Percentiles rank a stretch among this genome's conserved stretches.
phyloP scores from a whole-genome alignment of 2,888 invertebrate genomes.

The Timandra comae region DNA sequence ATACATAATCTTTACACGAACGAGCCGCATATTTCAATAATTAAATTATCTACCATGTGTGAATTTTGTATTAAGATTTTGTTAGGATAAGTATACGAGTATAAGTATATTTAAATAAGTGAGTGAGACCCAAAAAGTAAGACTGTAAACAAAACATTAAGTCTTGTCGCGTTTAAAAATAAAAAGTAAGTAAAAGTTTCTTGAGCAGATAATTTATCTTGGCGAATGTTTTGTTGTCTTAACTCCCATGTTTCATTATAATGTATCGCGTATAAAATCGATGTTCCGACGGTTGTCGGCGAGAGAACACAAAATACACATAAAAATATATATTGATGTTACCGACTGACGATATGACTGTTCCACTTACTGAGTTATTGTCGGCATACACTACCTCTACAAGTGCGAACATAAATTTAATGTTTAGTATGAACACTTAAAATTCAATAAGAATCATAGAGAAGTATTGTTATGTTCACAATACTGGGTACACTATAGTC shows the following conservation, averaged over 20 bases:
- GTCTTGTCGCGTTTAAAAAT: no score
- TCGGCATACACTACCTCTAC: slow-evolving; percentile 13
- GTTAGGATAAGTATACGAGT: no score
- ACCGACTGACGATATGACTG: slow-evolving; percentile 31
- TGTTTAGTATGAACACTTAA: slow-evolving; percentile 1
- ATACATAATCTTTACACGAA: slow-evolving; percentile 2
- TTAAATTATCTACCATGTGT: no score
- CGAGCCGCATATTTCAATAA: no score
- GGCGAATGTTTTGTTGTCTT: not conserved
- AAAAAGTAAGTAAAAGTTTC: no score
- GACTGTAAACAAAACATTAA: no score
- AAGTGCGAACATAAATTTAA: not conserved
- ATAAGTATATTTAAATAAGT: no score
- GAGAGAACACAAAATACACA: slow-evolving; percentile 23
- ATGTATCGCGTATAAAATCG: slow-evolving; percentile 38
- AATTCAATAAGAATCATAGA: slow-evolving; percentile 13
- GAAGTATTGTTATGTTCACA: slow-evolving; percentile 25
- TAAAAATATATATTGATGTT: slow-evolving; percentile 26
- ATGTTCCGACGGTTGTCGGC: slow-evolving; percentile 27
- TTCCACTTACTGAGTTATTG: slow-evolving; percentile 10
- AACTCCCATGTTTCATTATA: slow-evolving; percentile 23
- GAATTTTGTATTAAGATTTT: no score
- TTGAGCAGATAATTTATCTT: no score
- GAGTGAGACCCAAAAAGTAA: no score
- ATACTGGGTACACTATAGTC: slow-evolving; percentile 17